phyloP scores from a whole-genome alignment of 2,797 vertebrate genomes.

The Sternarchorhynchus goeldii region DNA sequence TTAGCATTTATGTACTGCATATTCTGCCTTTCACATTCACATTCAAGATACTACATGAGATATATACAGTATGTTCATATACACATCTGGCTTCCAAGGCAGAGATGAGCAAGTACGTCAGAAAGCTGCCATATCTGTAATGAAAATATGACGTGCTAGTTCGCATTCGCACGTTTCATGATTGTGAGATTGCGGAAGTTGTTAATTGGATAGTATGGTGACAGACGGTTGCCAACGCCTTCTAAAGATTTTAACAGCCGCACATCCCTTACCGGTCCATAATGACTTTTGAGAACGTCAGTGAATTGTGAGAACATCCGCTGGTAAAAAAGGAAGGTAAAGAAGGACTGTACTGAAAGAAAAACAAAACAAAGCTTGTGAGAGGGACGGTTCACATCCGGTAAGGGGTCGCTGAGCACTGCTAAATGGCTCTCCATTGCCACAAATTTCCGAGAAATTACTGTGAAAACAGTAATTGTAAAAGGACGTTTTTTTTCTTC shows the following conservation, averaged over 20 bases:
- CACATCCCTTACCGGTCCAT: conserved; percentile 18
- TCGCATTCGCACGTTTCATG: conserved; percentile 21
- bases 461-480: conserved; percentile 9
- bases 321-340: neutral
- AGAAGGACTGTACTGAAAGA: neutral
- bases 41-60: conserved; percentile 56
- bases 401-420: conserved; percentile 9
- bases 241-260: neutral
- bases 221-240: conserved; percentile 10
- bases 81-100: conserved; percentile 45
- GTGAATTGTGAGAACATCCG: neutral
- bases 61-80: conserved; percentile 58
- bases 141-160: conserved; percentile 33
- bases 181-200: conserved; percentile 32
- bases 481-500: conserved; percentile 2
- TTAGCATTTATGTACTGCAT: conserved; percentile 52
- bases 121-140: conserved; percentile 24
- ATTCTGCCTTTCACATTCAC: conserved; percentile 51
- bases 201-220: conserved; percentile 35
- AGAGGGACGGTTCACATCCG: conserved; percentile 26
- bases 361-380: conserved; percentile 38
- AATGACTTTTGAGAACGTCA: conserved; percentile 13
- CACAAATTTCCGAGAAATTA: neutral
- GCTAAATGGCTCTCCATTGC: neutral
- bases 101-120: conserved; percentile 36